Conservation (phyloP, 2,797 vertebrate genomes). For the Gadopsis marmoratus region DNA sequence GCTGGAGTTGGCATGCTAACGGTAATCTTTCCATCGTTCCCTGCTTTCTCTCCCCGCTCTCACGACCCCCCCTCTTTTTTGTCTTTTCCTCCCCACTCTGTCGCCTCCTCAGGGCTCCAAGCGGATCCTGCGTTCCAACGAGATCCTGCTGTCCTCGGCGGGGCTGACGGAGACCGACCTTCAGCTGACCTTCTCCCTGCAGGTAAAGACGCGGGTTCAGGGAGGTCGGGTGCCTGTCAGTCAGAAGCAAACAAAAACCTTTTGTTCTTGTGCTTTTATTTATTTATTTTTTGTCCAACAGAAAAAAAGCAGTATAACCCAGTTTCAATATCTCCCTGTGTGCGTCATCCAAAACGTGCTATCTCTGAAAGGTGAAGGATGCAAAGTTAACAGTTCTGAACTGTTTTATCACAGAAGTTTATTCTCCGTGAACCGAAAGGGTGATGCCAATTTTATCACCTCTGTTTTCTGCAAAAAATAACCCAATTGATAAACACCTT, state of each 20-base stretch:
- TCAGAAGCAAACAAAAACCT: neutral
- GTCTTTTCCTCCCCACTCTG: conserved; percentile 13
- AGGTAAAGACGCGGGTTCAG: conserved; percentile 79
- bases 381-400: neutral
- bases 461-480: too few relatives aligned
- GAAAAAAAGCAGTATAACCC: too few relatives aligned
- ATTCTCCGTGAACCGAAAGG: neutral
- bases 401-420: too few relatives aligned
- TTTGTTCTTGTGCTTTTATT: neutral
- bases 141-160: conserved; percentile 90
- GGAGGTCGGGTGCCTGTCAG: neutral
- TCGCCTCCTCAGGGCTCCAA: conserved; percentile 89
- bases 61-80: neutral
- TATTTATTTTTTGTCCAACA: neutral
- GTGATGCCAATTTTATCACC: neutral
- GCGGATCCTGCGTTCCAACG: conserved; percentile 93
- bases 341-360: neutral
- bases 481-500: too few relatives aligned
- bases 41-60: neutral
- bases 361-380: neutral
- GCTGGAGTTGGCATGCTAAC: conserved; percentile 23
- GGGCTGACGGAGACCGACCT: conserved; percentile 92
- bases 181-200: conserved; percentile 93
- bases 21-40: conserved; percentile 9
- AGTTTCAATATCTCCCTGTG: too few relatives aligned